Percentiles rank a stretch among this genome's conserved stretches.
These are phyloP conservation scores for Archivesica marissinica DNA, from an alignment of 1,140 invertebrate genomes.

Conservation along the genomic window DNA sequence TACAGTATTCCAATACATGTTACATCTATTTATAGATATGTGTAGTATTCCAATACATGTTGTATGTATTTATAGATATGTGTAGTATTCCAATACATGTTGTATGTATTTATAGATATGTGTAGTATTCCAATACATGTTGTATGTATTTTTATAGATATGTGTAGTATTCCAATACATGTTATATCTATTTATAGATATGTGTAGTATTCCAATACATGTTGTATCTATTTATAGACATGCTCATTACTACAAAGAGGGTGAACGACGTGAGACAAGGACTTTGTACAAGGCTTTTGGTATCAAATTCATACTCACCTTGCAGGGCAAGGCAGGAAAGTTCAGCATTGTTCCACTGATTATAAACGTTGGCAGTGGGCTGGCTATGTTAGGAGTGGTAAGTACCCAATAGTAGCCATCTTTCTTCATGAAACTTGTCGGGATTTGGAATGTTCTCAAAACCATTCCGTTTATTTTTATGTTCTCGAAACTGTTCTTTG, in stretches of 20 bases:
- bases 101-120: too few species aligned
- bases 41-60: too few species aligned
- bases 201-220: too few species aligned
- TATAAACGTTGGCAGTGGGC: slow-evolving; percentile 85
- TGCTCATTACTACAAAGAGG: slow-evolving; percentile 82
- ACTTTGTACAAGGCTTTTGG: slow-evolving; percentile 86
- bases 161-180: too few species aligned
- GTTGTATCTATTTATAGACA: slow-evolving; percentile 82
- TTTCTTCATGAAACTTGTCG: background rate
- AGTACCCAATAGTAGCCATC: slow-evolving; percentile 51
- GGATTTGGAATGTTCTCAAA: background rate
- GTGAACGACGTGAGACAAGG: slow-evolving; percentile 80
- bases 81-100: too few species aligned
- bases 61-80: too few species aligned
- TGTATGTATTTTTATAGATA: too few species aligned
- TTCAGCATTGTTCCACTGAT: slow-evolving; percentile 85
- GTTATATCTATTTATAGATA: too few species aligned
- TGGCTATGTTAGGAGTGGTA: slow-evolving; percentile 85
- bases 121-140: too few species aligned
- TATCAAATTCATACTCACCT: slow-evolving; percentile 85
- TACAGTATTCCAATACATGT: too few species aligned
- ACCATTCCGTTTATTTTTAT: background rate
- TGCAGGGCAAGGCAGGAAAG: slow-evolving; percentile 85
- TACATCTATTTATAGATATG: too few species aligned
- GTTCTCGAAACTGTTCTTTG: background rate